A percentile compares a stretch with the other conserved stretches of the same genome.
Evolutionary conservation across 2,113 vertebrate species (phyloP).

Genomic region (Recurvirostra avosetta): DNA sequence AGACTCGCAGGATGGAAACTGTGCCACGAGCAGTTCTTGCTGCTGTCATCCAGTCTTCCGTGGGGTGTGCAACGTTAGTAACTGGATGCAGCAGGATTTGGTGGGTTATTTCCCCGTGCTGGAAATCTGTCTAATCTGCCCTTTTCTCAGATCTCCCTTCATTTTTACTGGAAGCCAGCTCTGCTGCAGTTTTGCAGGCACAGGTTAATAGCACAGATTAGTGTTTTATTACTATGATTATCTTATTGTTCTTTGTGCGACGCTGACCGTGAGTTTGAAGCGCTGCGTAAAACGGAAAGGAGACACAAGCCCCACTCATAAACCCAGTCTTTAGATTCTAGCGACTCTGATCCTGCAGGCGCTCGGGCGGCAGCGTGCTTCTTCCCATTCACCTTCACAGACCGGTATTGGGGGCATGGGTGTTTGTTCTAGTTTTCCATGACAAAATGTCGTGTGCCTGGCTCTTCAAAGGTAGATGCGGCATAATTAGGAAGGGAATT

Average conservation of each 20-base stretch:
- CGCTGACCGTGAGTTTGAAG: background rate
- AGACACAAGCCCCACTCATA: background rate
- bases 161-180: background rate
- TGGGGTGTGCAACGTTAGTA: background rate
- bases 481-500: background rate
- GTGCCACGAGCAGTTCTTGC: conserved; percentile 40
- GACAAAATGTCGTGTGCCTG: background rate
- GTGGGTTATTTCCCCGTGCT: background rate
- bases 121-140: background rate
- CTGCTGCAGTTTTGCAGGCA: background rate
- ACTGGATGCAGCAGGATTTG: background rate
- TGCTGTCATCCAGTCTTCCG: conserved; percentile 24
- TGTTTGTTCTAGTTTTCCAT: background rate
- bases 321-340: background rate
- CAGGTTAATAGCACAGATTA: conserved; percentile 1
- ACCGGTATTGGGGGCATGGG: background rate
- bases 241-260: background rate
- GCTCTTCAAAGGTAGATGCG: background rate
- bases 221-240: background rate
- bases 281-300: background rate
- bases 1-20: conserved; percentile 19
- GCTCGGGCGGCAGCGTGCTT: rapidly evolving
- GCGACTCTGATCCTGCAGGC: background rate
- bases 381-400: background rate
- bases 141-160: background rate